Evolutionary conservation across 1,140 invertebrate species (phyloP), one percentile per base, ranked within the genome.

Genomic region (Oscheius sp.): DNA sequence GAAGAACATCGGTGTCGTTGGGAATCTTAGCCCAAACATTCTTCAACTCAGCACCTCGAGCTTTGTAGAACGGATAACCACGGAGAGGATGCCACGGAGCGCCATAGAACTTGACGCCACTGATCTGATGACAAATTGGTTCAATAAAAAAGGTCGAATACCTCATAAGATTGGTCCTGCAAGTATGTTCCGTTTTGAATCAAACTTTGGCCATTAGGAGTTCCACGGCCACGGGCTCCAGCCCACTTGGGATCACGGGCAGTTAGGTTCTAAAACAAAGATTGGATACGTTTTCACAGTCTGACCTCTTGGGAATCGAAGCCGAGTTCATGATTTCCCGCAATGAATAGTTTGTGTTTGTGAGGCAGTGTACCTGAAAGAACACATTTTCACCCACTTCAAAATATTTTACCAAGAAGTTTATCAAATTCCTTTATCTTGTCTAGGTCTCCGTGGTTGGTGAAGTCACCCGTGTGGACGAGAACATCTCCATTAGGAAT

Each of bases 391-490:
- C n/a, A n/a, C n/a, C n/a, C n/a, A n/a, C n/a, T n/a, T n/a, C n/a
- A n/a, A n/a, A n/a, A n/a, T n/a, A n/a, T n/a, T n/a, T n/a, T n/a
- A n/a, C n/a, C n/a, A n/a, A 83, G 72, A 35, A 80, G 68, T 20
- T 68, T 67, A 85, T 93, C 91, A 81, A 93, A 93, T 77, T 91
- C 88, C 58, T 89, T 83, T 26, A 94, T 89, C 87, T 93, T 91
- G 66, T 89, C 87, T 68, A 88, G 82, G 74, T 88, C 88, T 29
- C 92, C 92, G 83, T 90, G 90, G 78, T 90, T 89, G 32, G 91
- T 92, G 81, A 94, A 93, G 85, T 94, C 92, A 2, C 92, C 92
- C 52, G 91, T 91, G 87, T 94, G 92, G 52, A 94, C 89, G 66
- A 93, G 90, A 49, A 94, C 88, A 87, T 93, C 92, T 29, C 92